These are phyloP conservation scores for Atethmia centrago DNA, from an alignment of 2,888 invertebrate species.

Conservation along the genomic window DNA sequence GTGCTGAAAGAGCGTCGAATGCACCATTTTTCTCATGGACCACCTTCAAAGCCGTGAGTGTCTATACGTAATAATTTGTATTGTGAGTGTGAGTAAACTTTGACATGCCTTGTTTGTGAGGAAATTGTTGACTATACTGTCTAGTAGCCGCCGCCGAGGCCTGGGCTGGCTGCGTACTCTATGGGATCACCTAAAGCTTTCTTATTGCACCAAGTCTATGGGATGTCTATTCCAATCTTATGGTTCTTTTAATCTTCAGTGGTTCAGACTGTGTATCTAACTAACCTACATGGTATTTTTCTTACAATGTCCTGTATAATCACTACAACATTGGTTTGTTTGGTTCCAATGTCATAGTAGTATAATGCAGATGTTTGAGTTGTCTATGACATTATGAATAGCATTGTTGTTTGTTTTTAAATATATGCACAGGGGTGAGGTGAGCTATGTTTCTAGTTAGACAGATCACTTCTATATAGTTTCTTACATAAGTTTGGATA, in stretches of 20 bases:
- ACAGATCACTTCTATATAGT: neutral
- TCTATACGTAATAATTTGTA: neutral
- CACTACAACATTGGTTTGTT: neutral
- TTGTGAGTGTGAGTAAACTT: neutral
- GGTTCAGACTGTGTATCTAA: neutral
- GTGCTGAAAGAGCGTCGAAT: neutral
- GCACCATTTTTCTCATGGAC: neutral
- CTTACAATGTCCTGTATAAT: neutral
- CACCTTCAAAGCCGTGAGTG: neutral
- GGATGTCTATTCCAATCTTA: no score
- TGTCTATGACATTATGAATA: slow-evolving; percentile 15
- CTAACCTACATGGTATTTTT: neutral
- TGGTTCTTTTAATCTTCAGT: neutral
- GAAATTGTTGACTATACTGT: neutral
- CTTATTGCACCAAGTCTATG: neutral
- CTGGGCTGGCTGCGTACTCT: neutral
- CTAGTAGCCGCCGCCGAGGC: neutral
- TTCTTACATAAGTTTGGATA: neutral
- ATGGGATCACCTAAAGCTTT: neutral
- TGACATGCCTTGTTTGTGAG: neutral
- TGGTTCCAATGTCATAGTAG: neutral
- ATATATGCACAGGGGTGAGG: slow-evolving; percentile 3
- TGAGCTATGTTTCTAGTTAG: neutral
- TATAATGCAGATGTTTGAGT: slow-evolving; percentile 3
- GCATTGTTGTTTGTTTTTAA: slow-evolving; percentile 35